Evolutionary conservation across 2,888 invertebrate genomes (phyloP), one percentile per base, ranked within the genome.

Genomic region (Epiblema foenella): DNA sequence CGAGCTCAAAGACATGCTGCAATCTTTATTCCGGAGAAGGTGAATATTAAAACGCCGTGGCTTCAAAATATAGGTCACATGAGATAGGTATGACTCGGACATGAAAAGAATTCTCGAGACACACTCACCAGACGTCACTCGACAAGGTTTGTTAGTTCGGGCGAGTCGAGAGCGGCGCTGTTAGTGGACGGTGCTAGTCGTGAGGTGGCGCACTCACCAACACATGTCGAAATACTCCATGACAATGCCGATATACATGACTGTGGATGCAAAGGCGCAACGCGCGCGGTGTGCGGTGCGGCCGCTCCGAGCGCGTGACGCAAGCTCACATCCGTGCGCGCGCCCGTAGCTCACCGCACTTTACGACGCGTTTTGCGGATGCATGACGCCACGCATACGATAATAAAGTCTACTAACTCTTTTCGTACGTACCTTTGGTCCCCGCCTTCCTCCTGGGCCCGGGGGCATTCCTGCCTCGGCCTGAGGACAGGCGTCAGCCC

Each of bases 401-500:
- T 56, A 63, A 67, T 39, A 69, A 18, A 7, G 49, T 60, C 87
- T 33, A 37, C 24, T 51, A 20, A 58, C 73, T 69, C 20, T 58
- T 74, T 20, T 60, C 59, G 74, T 87, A 89, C 91, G 81, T 95
- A 96, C 96, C 96, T 96, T 94, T 95, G 94, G 92, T 95, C 95
- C 89, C 95, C 95, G 91, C 92, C 91, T 90, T 96, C 95, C 93
- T 95, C 95, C 91, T 94, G 94, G 93, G 94, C 95, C 94, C 94
- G 96, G 96, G 97, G 97, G 96, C 96, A 96, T 95, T 97, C 97
- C 96, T 97, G 97, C 96, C 97, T 97, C 96, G 97, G 97, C 95
- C 97, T 96, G 96, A 98, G 97, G 96, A 98, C 97, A 96, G 98
- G 98, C 96, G 98, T 98, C 95, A 98, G 97, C 97, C 98, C 98